These are phyloP conservation scores for Himalopsyche kuldschensis DNA, from an alignment of 2,888 invertebrate genomes.

Conservation along the genomic window DNA sequence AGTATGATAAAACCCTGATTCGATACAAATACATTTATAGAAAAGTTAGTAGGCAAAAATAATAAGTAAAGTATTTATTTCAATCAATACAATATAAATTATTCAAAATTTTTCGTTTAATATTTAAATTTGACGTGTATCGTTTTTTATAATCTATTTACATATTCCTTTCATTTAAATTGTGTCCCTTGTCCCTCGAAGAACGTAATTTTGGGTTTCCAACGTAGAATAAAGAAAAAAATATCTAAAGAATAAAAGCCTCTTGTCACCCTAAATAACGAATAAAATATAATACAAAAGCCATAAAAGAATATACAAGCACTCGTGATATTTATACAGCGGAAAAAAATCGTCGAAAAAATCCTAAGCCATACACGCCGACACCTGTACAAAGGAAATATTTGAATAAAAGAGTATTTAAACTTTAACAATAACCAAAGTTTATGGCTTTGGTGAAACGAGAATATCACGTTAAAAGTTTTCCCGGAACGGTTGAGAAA, in stretches of 20 bases:
- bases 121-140: too few species aligned
- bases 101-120: too few species aligned
- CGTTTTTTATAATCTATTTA: too few species aligned
- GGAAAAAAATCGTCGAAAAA: background rate
- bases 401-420: constrained; percentile 3
- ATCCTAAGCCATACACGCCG: background rate
- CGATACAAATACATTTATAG: too few species aligned
- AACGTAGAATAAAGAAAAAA: background rate
- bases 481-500: background rate
- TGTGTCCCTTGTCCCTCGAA: too few species aligned
- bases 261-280: background rate
- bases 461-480: constrained; percentile 1
- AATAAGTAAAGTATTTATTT: too few species aligned
- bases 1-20: too few species aligned
- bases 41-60: too few species aligned
- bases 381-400: constrained; percentile 4
- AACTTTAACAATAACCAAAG: constrained; percentile 17
- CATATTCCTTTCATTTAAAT: too few species aligned
- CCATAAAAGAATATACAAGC: background rate
- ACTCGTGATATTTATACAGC: background rate
- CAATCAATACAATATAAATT: too few species aligned
- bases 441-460: background rate
- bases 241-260: background rate
- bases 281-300: background rate
- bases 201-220: too few species aligned